A percentile compares a stretch with the other conserved stretches of the same genome.
These are phyloP conservation scores for Oscheius myriophilus DNA, from an alignment of 2,888 invertebrate species.

Conservation along the genomic window DNA sequence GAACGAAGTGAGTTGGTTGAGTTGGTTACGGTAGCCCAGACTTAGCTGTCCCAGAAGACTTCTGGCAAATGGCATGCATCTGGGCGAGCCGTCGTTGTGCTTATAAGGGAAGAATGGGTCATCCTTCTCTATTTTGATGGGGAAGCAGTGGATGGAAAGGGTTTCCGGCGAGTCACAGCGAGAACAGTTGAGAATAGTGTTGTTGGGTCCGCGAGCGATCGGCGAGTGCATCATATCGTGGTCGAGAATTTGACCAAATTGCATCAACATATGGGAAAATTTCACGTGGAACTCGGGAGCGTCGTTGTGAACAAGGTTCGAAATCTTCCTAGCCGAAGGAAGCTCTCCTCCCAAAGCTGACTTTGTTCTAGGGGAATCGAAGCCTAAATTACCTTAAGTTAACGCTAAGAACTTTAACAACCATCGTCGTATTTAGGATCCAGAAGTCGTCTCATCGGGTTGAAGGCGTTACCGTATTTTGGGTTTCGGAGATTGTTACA, in stretches of 20 bases:
- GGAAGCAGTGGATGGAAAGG: constrained; percentile 92
- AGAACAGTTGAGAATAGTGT: constrained; percentile 68
- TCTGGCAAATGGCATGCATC: constrained; percentile 94
- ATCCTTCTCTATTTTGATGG: constrained; percentile 87
- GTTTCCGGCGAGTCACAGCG: constrained; percentile 87
- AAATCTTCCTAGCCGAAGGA: constrained; percentile 63
- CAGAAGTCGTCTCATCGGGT: constrained; percentile 61
- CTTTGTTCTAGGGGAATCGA: constrained; percentile 64
- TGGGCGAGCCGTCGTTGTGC: constrained; percentile 83
- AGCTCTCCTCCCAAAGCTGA: constrained; percentile 57
- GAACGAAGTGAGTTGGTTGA: constrained; percentile 92
- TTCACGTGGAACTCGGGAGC: constrained; percentile 60
- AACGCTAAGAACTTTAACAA: constrained; percentile 22
- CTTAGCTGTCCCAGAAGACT: constrained; percentile 90
- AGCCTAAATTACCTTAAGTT: constrained; percentile 46
- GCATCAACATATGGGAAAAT: constrained; percentile 79
- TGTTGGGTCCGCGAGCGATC: constrained; percentile 74
- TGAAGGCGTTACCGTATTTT: constrained; percentile 67
- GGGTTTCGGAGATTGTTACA: constrained; percentile 80
- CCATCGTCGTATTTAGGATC: constrained; percentile 84
- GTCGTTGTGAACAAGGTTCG: constrained; percentile 63
- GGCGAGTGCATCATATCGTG: constrained; percentile 94
- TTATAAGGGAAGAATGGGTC: constrained; percentile 87
- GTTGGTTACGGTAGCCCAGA: constrained; percentile 74
- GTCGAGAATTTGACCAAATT: constrained; percentile 91